Evolutionary conservation across 2,113 vertebrate genomes (phyloP).

Genomic region (Progne subis): DNA sequence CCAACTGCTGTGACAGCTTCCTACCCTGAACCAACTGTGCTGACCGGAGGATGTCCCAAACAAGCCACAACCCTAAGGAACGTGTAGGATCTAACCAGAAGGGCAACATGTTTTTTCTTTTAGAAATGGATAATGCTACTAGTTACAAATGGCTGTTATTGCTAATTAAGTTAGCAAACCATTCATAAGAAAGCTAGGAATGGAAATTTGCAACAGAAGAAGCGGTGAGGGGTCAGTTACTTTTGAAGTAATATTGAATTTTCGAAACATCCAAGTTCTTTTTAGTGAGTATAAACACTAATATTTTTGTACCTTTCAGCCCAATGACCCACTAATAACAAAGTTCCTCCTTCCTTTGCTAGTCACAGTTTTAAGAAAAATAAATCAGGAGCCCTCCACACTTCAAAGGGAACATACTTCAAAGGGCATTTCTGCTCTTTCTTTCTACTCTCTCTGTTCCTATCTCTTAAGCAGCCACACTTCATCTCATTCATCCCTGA

Average conservation of each 20-base stretch:
- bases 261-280: not conserved
- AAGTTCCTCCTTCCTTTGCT: not conserved
- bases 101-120: not conserved
- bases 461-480: constrained; percentile 19
- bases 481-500: constrained; percentile 26
- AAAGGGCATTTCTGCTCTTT: constrained; percentile 16
- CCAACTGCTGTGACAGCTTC: not conserved
- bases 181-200: not conserved
- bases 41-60: not conserved
- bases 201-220: not conserved
- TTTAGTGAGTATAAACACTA: not conserved
- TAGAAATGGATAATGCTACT: not conserved
- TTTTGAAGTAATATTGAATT: not conserved
- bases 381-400: constrained; percentile 4
- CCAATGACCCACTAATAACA: not conserved
- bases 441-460: not conserved
- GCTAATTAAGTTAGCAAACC: not conserved
- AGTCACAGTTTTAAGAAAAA: constrained; percentile 21
- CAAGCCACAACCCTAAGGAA: not conserved
- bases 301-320: not conserved
- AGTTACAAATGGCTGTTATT: not conserved
- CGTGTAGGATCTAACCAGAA: not conserved
- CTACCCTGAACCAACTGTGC: fast-evolving
- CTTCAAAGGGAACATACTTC: constrained; percentile 54
- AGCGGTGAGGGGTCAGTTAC: not conserved